Evolutionary conservation across 2,797 vertebrate genomes (phyloP).

Genomic region (Trachurus trachurus): DNA sequence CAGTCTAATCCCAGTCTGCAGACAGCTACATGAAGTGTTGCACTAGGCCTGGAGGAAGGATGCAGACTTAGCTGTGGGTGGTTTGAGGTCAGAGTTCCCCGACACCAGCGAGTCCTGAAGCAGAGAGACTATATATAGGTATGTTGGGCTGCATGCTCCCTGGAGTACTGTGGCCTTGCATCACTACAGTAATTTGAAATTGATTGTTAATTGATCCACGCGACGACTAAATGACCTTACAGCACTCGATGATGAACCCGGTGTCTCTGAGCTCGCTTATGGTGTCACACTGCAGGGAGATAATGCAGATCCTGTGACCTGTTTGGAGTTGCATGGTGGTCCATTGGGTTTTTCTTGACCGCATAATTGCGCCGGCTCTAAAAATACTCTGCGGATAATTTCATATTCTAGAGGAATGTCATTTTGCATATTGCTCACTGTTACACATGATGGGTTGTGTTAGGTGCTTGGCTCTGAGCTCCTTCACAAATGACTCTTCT

Average conservation of each 20-base stretch:
- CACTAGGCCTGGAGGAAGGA: neutral
- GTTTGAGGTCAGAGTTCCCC: constrained; percentile 45
- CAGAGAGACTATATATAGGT: constrained; percentile 37
- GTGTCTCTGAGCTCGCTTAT: constrained; percentile 16
- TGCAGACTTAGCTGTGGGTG: constrained; percentile 34
- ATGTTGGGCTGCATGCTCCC: constrained; percentile 44
- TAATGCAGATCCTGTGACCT: constrained; percentile 43
- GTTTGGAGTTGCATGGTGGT: constrained; percentile 15
- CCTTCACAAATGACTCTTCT: constrained; percentile 30
- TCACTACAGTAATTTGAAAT: constrained; percentile 77
- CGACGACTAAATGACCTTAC: constrained; percentile 67
- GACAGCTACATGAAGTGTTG: neutral
- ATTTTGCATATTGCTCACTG: constrained; percentile 65
- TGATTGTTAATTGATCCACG: constrained; percentile 75
- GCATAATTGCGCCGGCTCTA: constrained; percentile 62
- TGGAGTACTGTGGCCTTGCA: constrained; percentile 49
- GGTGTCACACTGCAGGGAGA: constrained; percentile 36
- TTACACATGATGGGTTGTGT: constrained; percentile 38
- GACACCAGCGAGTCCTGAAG: constrained; percentile 32
- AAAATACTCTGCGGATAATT: constrained; percentile 72
- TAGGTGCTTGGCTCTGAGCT: constrained; percentile 26
- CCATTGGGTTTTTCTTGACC: constrained; percentile 29
- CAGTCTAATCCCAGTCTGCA: neutral
- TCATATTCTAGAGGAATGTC: constrained; percentile 59
- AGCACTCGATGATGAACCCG: constrained; percentile 63